Conservation (phyloP, 2,888 invertebrate species). For the Lasioglossum malachurum region DNA sequence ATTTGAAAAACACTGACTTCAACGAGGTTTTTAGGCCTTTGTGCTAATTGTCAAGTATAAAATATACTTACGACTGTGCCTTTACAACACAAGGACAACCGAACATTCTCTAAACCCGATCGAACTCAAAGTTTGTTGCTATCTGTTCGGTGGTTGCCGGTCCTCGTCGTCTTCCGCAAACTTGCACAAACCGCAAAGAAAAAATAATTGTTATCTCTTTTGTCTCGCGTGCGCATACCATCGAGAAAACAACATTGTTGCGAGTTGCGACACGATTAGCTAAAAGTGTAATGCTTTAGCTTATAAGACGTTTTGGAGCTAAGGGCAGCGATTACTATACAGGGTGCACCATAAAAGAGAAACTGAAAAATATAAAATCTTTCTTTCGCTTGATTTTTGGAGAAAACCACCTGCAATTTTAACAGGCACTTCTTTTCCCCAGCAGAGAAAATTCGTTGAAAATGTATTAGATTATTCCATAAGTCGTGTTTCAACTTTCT, state of each 20-base stretch:
- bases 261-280: conserved; percentile 20
- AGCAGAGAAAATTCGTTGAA: neutral
- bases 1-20: conserved; percentile 51
- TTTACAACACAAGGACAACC: conserved; percentile 35
- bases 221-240: neutral
- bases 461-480: neutral
- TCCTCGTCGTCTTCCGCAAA: conserved; percentile 13
- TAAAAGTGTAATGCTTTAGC: neutral
- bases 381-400: neutral
- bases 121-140: conserved; percentile 27
- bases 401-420: neutral
- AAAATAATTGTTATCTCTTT: neutral
- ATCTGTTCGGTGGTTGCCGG: conserved; percentile 9
- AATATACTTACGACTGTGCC: conserved; percentile 56
- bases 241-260: conserved; percentile 25
- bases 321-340: neutral
- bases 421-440: neutral
- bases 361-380: neutral
- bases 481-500: neutral
- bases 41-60: conserved; percentile 51
- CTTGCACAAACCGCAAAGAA: neutral
- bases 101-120: conserved; percentile 27
- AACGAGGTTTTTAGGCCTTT: conserved; percentile 51
- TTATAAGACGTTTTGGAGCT: neutral
- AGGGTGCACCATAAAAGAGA: neutral